These are phyloP conservation scores for Musca vetustissima DNA, from an alignment of 1,140 invertebrate genomes.

Conservation along the genomic window DNA sequence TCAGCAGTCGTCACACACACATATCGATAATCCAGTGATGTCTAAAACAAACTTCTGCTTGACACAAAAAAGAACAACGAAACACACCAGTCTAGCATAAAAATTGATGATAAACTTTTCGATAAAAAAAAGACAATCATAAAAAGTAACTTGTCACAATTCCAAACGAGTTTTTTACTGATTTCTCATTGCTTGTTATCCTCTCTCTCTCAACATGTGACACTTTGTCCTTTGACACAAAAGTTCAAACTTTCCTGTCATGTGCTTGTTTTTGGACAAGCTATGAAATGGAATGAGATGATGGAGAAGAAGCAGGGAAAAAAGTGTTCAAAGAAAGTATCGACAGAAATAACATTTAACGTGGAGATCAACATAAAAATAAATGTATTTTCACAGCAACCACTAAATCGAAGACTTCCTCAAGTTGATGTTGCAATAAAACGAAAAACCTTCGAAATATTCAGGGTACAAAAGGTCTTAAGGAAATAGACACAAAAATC, in stretches of 20 bases:
- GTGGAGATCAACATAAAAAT: slow-evolving; percentile 10
- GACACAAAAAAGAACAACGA: too few species aligned
- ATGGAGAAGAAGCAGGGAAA: too few species aligned
- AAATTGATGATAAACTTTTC: too few species aligned
- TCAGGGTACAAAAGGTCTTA: too few species aligned
- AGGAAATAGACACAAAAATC: too few species aligned
- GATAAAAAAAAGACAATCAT: not conserved
- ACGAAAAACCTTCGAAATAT: too few species aligned
- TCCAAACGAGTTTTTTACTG: too few species aligned
- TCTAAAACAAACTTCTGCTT: too few species aligned
- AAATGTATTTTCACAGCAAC: slow-evolving; percentile 20
- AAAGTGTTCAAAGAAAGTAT: too few species aligned
- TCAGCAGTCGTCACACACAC: too few species aligned
- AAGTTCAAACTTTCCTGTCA: not conserved
- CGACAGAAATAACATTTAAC: not conserved
- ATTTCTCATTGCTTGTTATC: slow-evolving; percentile 10
- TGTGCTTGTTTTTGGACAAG: not conserved
- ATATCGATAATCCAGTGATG: too few species aligned
- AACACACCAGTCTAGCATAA: too few species aligned
- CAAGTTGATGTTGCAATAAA: not conserved
- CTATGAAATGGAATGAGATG: not conserved
- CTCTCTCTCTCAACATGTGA: slow-evolving; percentile 7
- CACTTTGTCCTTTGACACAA: slow-evolving; percentile 5
- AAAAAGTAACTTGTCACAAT: slow-evolving; percentile 8
- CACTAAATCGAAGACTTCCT: slow-evolving; percentile 3